These are phyloP conservation scores for Drosophila rubida DNA, from an alignment of 2,888 invertebrate genomes.

Conservation along the genomic window DNA sequence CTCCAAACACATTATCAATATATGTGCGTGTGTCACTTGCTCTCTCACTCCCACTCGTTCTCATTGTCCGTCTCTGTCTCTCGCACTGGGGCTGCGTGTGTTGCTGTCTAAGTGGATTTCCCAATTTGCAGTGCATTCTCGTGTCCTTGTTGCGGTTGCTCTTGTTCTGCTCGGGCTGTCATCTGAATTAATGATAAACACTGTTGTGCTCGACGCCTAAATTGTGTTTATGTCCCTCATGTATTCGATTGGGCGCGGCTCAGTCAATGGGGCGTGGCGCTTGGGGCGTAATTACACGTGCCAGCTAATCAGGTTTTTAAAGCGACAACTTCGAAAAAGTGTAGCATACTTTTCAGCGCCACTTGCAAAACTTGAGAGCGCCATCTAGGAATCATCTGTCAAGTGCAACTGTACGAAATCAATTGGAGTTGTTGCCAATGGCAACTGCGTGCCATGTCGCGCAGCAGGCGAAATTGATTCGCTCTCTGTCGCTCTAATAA, in stretches of 20 bases:
- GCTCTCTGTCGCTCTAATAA: too few species aligned
- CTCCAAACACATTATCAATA: conserved; percentile 43
- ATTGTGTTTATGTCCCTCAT: conserved; percentile 43
- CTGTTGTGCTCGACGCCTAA: conserved; percentile 22
- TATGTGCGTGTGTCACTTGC: conserved; percentile 2
- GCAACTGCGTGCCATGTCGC: too few species aligned
- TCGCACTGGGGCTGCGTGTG: too few species aligned
- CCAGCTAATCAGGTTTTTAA: not conserved
- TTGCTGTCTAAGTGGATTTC: conserved; percentile 18
- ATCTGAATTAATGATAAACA: conserved; percentile 31
- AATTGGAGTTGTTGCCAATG: too few species aligned
- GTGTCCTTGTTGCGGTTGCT: conserved; percentile 26
- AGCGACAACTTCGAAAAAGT: not conserved
- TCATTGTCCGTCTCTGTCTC: not conserved
- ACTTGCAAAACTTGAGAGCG: not conserved
- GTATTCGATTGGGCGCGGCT: conserved; percentile 9
- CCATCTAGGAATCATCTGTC: not conserved
- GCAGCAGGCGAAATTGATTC: not conserved
- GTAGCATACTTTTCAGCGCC: not conserved
- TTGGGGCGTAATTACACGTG: conserved; percentile 12
- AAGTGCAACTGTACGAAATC: too few species aligned
- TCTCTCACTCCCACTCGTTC: not conserved
- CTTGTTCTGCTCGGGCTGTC: not conserved
- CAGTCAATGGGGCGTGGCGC: conserved; percentile 14
- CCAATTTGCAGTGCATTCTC: conserved; percentile 41